phyloP scores from a whole-genome alignment of 2,888 invertebrate genomes.

The Nemotelus nigrinus region DNA sequence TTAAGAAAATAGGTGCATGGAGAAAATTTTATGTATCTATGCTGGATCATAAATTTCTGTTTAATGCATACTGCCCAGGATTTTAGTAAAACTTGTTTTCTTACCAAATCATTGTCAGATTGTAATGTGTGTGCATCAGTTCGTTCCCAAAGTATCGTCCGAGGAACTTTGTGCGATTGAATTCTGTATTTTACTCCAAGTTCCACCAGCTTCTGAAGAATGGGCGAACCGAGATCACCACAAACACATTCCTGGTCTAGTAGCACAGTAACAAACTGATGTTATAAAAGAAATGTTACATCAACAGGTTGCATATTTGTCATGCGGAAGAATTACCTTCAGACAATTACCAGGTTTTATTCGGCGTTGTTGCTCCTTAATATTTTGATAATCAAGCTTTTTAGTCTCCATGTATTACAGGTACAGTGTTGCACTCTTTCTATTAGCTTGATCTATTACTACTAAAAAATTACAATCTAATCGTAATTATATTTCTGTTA shows the following conservation, averaged over 20 bases:
- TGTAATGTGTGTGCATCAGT: slow-evolving; percentile 58
- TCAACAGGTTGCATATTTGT: neutral
- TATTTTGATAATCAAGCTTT: slow-evolving; percentile 55
- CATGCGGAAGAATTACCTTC: slow-evolving; percentile 53
- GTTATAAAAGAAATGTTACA: neutral
- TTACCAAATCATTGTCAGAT: slow-evolving; percentile 43
- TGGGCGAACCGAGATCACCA: slow-evolving; percentile 52
- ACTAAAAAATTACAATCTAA: too few relatives aligned
- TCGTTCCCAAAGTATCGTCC: slow-evolving; percentile 61
- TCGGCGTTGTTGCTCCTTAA: slow-evolving; percentile 61
- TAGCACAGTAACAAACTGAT: neutral
- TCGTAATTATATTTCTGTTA: too few relatives aligned
- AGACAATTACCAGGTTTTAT: slow-evolving; percentile 61
- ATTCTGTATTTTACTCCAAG: slow-evolving; percentile 56
- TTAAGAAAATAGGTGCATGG: neutral
- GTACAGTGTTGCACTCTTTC: too few relatives aligned
- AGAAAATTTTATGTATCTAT: neutral
- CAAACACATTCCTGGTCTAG: slow-evolving; percentile 56
- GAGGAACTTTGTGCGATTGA: slow-evolving; percentile 51
- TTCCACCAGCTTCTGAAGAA: slow-evolving; percentile 53
- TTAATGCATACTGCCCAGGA: too few relatives aligned
- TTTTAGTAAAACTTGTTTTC: neutral
- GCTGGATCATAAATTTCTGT: too few relatives aligned
- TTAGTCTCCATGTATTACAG: slow-evolving; percentile 7
- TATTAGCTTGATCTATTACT: too few relatives aligned